Evolutionary conservation across 2,888 invertebrate genomes (phyloP), one percentile per base, ranked within the genome.

Genomic region (Shargacucullia verbasci): DNA sequence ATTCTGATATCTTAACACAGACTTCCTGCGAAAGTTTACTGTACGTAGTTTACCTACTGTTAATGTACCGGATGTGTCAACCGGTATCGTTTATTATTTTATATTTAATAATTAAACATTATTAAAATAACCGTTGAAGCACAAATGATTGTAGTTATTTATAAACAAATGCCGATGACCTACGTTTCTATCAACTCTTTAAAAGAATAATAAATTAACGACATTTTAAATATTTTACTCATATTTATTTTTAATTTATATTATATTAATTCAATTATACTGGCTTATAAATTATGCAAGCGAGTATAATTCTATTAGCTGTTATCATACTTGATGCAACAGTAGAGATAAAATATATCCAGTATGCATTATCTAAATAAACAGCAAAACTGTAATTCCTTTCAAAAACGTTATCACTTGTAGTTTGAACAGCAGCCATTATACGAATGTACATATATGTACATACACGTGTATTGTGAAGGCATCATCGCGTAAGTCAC

Each of bases 1-100:
- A 72, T 74, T 74, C 78, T 78, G 81, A 82, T 85, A 85, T 86
- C 84, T 83, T 86, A 86, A 86, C 81, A 35, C 78, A 79, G 62
- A 73, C 84, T 77, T 90, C 88, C 89, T 81, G 78, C 70, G 47
- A 39, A 69, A 69, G 52, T 53, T 47, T 27, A 34, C 48, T 49
- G 52, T 45, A 50, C 50, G 44, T 49, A 49, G 43, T 68, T 43
- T 53, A 63, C 50, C 52, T 47, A 65, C 64, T 33, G 59, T 46
- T 48, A n/a, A 33, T 41, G 35, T 33, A 35, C 59, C 46, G 66
- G 66, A 67, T 57, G 65, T 59, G 54, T 46, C 45, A 13, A 56
- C 38, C 48, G 48, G 15, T 55, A 35, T 52, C 46, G 40, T 61
- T 57, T 29, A 44, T 50, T 58, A 39, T 47, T 57, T 48, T 37